phyloP scores from a whole-genome alignment of 2,113 vertebrate species.

The Bubo blakistoni region DNA sequence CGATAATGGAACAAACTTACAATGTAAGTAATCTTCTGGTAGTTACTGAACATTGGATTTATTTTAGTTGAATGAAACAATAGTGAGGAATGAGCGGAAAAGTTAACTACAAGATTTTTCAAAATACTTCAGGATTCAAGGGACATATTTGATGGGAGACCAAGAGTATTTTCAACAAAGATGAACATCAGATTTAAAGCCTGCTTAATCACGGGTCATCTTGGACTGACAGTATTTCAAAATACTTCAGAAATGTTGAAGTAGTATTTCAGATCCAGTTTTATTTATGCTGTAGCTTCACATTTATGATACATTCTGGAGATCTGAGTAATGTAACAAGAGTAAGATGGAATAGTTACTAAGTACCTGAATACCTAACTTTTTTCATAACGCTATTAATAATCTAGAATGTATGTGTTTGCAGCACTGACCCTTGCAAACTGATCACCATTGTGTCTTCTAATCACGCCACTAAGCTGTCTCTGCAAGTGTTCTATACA shows the following conservation, averaged over 20 bases:
- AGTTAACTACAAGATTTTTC: neutral
- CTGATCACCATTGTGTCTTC: neutral
- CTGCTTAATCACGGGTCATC: neutral
- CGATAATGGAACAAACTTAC: neutral
- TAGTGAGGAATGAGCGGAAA: neutral
- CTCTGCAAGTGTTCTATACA: neutral
- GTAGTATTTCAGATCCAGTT: neutral
- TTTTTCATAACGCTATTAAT: neutral
- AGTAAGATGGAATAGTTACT: neutral
- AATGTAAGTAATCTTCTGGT: neutral
- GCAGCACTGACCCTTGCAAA: neutral
- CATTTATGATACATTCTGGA: neutral
- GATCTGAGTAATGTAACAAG: neutral
- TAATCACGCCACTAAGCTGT: neutral
- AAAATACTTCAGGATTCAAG: neutral
- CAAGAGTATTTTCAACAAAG: neutral
- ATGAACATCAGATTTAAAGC: neutral
- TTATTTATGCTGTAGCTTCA: neutral
- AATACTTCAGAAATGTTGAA: neutral
- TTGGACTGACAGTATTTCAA: neutral
- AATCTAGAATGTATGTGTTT: neutral
- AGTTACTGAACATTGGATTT: neutral
- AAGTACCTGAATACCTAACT: neutral
- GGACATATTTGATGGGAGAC: neutral
- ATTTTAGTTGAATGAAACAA: neutral